phyloP scores from a whole-genome alignment of 2,797 vertebrate species.

The Clarias fuscus region DNA sequence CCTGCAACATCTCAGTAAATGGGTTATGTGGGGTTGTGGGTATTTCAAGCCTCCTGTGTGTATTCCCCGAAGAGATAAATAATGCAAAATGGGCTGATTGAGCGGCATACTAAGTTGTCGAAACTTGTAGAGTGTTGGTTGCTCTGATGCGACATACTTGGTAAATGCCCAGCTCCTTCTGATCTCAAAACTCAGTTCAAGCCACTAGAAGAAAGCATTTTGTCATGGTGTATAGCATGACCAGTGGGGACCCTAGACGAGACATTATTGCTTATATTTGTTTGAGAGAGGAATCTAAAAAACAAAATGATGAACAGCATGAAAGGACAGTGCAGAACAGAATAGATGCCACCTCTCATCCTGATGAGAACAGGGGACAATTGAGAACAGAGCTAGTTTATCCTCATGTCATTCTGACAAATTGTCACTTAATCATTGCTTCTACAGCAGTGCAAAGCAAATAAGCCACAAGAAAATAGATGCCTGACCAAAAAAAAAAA shows the following conservation, averaged over 20 bases:
- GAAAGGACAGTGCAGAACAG: slow-evolving; percentile 34
- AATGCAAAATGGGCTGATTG: slow-evolving; percentile 71
- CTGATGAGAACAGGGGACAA: slow-evolving; percentile 36
- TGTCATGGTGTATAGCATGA: slow-evolving; percentile 24
- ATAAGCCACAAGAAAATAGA: slow-evolving; percentile 33
- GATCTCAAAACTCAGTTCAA: slow-evolving; percentile 35
- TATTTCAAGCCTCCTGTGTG: slow-evolving; percentile 60
- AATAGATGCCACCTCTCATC: slow-evolving; percentile 37
- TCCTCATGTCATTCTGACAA: slow-evolving; percentile 13
- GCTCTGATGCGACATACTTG: slow-evolving; percentile 60
- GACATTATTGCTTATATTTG: slow-evolving; percentile 31
- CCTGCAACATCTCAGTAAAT: slow-evolving; percentile 63
- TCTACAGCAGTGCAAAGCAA: slow-evolving; percentile 28
- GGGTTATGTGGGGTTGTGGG: slow-evolving; percentile 72
- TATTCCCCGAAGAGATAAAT: slow-evolving; percentile 70
- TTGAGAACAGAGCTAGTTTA: slow-evolving; percentile 25
- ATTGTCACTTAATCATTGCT: slow-evolving; percentile 35
- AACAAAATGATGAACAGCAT: slow-evolving; percentile 33
- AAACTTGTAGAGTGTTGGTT: slow-evolving; percentile 61
- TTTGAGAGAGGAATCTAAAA: slow-evolving; percentile 20
- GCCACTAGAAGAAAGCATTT: slow-evolving; percentile 16
- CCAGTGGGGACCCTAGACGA: slow-evolving; percentile 24
- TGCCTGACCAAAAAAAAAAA: slow-evolving; percentile 35
- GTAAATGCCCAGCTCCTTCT: slow-evolving; percentile 57
- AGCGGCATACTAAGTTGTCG: slow-evolving; percentile 67